These are phyloP conservation scores for Cherax destructor DNA, from an alignment of 1,140 invertebrate species.

Conservation along the genomic window DNA sequence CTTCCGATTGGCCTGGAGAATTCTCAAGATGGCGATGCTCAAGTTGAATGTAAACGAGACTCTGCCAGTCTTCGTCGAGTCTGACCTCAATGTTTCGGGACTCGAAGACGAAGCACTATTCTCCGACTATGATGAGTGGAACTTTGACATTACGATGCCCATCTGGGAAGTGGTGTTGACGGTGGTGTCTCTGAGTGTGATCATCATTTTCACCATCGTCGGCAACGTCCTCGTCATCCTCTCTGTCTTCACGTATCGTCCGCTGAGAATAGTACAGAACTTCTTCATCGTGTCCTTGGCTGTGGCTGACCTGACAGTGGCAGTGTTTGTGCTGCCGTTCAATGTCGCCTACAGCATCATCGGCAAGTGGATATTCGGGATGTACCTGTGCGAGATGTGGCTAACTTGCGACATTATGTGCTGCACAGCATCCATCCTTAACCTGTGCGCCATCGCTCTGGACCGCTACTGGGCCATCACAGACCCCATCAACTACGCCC, in stretches of 20 bases:
- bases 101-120: slow-evolving; percentile 7
- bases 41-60: slow-evolving; percentile 22
- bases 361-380: slow-evolving; percentile 92
- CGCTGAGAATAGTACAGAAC: slow-evolving; percentile 96
- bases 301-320: slow-evolving; percentile 95
- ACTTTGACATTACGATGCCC: slow-evolving; percentile 36
- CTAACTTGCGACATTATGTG: slow-evolving; percentile 97
- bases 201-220: slow-evolving; percentile 91
- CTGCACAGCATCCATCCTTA: slow-evolving; percentile 97
- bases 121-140: neutral
- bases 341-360: slow-evolving; percentile 95
- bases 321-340: slow-evolving; percentile 95
- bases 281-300: slow-evolving; percentile 98
- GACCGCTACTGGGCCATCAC: slow-evolving; percentile 97
- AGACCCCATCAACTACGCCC: slow-evolving; percentile 97
- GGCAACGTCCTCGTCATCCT: slow-evolving; percentile 97
- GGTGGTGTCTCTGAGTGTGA: slow-evolving; percentile 84
- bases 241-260: slow-evolving; percentile 96
- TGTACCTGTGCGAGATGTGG: slow-evolving; percentile 96
- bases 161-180: slow-evolving; percentile 87
- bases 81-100: slow-evolving; percentile 40
- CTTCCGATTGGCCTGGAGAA: neutral
- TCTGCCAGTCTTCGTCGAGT: slow-evolving; percentile 19
- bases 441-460: slow-evolving; percentile 96
- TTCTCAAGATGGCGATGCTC: slow-evolving; percentile 26